Evolutionary conservation across 2,888 invertebrate genomes (phyloP), one percentile per base, ranked within the genome.

Genomic region (Clivina fossor): DNA sequence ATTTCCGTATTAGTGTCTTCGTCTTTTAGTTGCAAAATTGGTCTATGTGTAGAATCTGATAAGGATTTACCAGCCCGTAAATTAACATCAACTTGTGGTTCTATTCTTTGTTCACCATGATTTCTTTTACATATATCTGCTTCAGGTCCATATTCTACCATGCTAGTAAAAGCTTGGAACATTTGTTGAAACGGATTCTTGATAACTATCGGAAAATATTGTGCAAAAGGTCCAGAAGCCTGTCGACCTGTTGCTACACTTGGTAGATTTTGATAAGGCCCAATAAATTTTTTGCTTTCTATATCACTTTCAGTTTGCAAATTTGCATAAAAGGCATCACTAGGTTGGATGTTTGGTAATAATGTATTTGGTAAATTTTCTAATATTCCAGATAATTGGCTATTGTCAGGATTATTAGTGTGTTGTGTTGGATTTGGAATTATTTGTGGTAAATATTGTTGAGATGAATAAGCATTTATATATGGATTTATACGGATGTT

Each of bases 131-230:
- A 80, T 13, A 78, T 72, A 62, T 81, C 80, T 30, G 80, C 80
- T 41, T 65, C 73, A 62, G 81, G 81, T 1, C 82, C 83, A 60
- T 79, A 79, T 68, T 84, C 81, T 37, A 83, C 64, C 63, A 83
- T 75, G 58, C 76, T 78, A 22, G 76, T 76, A 66, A 77, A 76
- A 2, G 79, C 78, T 38, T 80, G 80, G 24, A 78, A 68, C 44
- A 80, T 72, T 55, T 76, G 76, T 4, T 79, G 64, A 8, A 82
- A 66, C 1, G 83, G 83, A 64, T 83, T 80, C 68, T 76, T 79
- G 22, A 83, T 76, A 5, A 80, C 66, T 24, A 83, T 74, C 1
- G 83, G 83, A 62, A 82, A 83, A 26, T 73, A 72, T 26, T 73
- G 70, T 4, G 78, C 74, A 26, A 80, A 74, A 1, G 82, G 82